Base-by-base conservation (phyloP, 2,797 vertebrate species). In the Ambastaia sidthimunki region DNA sequence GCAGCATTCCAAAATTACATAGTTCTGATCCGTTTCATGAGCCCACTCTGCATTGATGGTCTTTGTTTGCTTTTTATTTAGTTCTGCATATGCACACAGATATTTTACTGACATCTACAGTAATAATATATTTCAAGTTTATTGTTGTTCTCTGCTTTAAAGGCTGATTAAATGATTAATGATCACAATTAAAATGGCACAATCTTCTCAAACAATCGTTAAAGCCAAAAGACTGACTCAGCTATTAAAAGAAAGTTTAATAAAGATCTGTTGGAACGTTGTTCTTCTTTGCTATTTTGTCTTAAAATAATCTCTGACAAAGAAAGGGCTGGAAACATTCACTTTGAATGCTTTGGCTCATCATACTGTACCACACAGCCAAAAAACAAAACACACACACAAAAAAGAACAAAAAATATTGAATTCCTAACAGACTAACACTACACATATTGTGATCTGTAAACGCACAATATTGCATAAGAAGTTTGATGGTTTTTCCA, bases 261-360 rank as follows among this genome's bases (percentile, higher is more conserved):
- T 62, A 78, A 62, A 62, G 25, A 62, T 78, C 67, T 34, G 21
- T 62, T 69, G 23, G 41, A 78, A 62, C 67, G 34, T 37, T 47
- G 13, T 71, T 21, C 55, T 65, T 65, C 41, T 63, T 72, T 65
- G 59, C 76, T 68, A 79, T 79, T n/a, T 69, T 79, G 76, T 79
- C 59, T 79, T 71, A 71, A 71, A 72, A 69, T 44, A 79, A 71
- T 71, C 28, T 71, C 59, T 71, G 68, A 63, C 59, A 79, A 60
- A 60, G 55, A 78, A 78, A 62, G 47, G 28, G 12, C 41, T 78
- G 76, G 66, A 66, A 70, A 55, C 31, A 54, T 76, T 25, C 67
- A 70, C 31, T 37, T n/a, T 11, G 13, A 23, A 47, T 15, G 16
- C 54, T 54, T 28, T 79, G 76, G 76, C 76, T 71, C 4, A 3